Base-by-base conservation (phyloP, 2,888 invertebrate species). In the Acanthosepion pharaonis region DNA sequence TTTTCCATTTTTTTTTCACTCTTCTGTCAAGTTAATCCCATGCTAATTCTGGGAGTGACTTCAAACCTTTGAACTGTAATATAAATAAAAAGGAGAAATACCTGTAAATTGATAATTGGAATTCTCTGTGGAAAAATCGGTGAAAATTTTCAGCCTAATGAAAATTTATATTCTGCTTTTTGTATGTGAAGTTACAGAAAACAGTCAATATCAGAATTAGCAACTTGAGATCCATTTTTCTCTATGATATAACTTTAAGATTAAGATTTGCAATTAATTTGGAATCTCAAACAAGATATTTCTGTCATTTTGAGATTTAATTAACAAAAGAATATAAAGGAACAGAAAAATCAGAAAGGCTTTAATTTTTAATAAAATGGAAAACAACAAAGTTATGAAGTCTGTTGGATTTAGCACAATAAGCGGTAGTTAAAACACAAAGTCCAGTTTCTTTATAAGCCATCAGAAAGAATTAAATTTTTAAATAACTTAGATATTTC, bases 191-290 rank as follows among this genome's bases (percentile, higher is more conserved):
- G 25, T 64, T 23, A n/a, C 78, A n/a, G 18, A 78, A n/a, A 78
- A 78, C 78, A 78, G n/a, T n/a, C 78, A 78, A 78, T 33, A 0
- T n/a, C n/a, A 78, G 78, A 78, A 78, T 78, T 78, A 78, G 78
- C n/a, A 78, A 78, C n/a, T 33, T n/a, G 18, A 78, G 78, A 78
- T 78, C 78, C n/a, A 78, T n/a, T 78, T 78, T 78, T 78, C 78
- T 78, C 78, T 78, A 15, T 33, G 78, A 78, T n/a, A 78, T 78
- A n/a, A 33, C 78, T 33, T 78, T 78, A 78, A 33, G 78, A 78
- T 78, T 78, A 78, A 78, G 78, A 78, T 78, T 78, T n/a, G n/a
- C 78, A 78, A 78, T 78, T 78, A 78, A 78, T 78, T 78, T 18
- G 33, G 78, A 78, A 78, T 78, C 78, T 78, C 78, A n/a, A 78